Conservation (phyloP, 2,888 invertebrate species). For the Microchrysa polita region DNA sequence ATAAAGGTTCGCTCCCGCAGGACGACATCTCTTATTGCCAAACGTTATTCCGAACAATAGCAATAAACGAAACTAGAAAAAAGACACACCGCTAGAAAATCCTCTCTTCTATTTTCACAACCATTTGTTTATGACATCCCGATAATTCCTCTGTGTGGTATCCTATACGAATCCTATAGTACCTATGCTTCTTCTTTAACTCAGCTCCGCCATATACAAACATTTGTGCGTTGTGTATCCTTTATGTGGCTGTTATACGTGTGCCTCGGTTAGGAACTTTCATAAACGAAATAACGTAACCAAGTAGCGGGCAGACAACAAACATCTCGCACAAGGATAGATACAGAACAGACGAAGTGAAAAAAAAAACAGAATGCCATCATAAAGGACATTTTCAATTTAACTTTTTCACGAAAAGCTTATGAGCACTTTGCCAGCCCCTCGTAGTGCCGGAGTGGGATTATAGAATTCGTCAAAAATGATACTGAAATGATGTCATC, state of each 20-base stretch:
- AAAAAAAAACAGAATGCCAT: slow-evolving; percentile 19
- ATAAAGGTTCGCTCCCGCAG: neutral
- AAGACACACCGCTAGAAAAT: neutral
- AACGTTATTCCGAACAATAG: neutral
- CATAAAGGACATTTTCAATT: slow-evolving; percentile 40
- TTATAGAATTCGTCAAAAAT: slow-evolving; percentile 41
- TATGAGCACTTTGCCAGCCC: neutral
- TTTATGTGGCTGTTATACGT: neutral
- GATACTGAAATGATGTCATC: slow-evolving; percentile 21
- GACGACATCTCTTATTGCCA: neutral
- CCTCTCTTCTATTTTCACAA: slow-evolving; percentile 32
- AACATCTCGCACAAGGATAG: neutral
- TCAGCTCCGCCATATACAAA: neutral
- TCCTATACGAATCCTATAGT: too few species aligned
- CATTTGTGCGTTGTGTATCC: neutral
- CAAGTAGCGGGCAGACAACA: slow-evolving; percentile 17
- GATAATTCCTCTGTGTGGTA: slow-evolving; percentile 23
- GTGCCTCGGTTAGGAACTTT: slow-evolving; percentile 10
- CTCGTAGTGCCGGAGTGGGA: neutral
- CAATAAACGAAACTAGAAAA: neutral
- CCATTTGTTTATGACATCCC: slow-evolving; percentile 38
- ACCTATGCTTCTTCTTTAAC: neutral
- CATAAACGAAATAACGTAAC: neutral
- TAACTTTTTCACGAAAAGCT: slow-evolving; percentile 25
- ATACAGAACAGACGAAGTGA: too few species aligned